phyloP scores from a whole-genome alignment of 2,797 vertebrate genomes.

The Hippoglossus hippoglossus region DNA sequence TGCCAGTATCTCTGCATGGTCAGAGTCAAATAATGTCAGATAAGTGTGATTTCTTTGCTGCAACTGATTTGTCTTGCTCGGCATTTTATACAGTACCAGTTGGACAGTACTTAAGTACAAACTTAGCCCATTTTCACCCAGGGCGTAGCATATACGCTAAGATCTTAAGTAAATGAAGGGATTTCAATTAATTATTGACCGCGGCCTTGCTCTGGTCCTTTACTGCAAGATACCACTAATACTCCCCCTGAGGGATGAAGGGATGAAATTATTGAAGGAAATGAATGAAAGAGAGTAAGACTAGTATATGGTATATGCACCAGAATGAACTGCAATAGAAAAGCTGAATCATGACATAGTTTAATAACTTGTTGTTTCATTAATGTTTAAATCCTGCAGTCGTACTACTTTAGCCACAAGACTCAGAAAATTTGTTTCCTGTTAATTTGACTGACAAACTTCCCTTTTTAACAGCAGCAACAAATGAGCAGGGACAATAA shows the following conservation, averaged over 20 bases:
- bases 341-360: constrained; percentile 31
- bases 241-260: constrained; percentile 63
- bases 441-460: background rate
- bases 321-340: constrained; percentile 30
- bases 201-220: constrained; percentile 48
- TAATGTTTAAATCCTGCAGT: constrained; percentile 13
- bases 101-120: constrained; percentile 50
- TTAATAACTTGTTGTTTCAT: constrained; percentile 8
- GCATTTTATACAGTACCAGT: constrained; percentile 46
- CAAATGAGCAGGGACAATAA: background rate
- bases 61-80: constrained; percentile 55
- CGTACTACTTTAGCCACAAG: background rate
- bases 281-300: constrained; percentile 34
- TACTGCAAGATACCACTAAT: constrained; percentile 62
- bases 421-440: background rate
- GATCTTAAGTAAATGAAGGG: constrained; percentile 72
- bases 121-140: constrained; percentile 60
- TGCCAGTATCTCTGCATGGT: background rate
- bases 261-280: constrained; percentile 49
- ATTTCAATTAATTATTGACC: constrained; percentile 79
- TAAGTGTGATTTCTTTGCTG: constrained; percentile 41
- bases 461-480: constrained; percentile 16
- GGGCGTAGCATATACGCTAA: constrained; percentile 46
- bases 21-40: constrained; percentile 34
- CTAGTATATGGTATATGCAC: constrained; percentile 16